Conservation (phyloP, 2,888 invertebrate species). For the Chromoteleia sp. region DNA sequence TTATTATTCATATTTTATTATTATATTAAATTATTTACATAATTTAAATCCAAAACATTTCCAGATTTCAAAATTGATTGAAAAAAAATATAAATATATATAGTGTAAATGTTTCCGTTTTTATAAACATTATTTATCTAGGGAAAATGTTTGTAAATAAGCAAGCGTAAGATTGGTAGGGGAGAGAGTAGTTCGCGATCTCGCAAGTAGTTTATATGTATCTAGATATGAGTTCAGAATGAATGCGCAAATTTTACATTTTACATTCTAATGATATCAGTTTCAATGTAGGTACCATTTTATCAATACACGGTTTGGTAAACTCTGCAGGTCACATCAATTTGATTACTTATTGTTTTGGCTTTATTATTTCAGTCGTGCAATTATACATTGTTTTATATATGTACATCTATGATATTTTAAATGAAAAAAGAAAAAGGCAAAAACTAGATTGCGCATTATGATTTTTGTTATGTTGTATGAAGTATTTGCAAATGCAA, state of each 20-base stretch:
- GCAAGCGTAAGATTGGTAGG: slow-evolving; percentile 52
- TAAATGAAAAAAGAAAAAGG: slow-evolving; percentile 1
- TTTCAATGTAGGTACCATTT: not conserved
- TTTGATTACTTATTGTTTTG: not conserved
- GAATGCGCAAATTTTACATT: slow-evolving; percentile 21
- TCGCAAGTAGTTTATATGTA: slow-evolving; percentile 5
- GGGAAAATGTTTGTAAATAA: slow-evolving; percentile 57
- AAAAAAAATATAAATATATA: not conserved
- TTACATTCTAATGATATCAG: too few species aligned
- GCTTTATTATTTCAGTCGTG: not conserved
- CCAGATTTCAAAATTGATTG: slow-evolving; percentile 30
- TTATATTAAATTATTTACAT: too few species aligned
- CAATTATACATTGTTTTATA: slow-evolving; percentile 5
- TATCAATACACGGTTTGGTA: not conserved
- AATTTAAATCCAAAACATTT: slow-evolving; percentile 11
- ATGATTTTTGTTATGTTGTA: slow-evolving; percentile 20
- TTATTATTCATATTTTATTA: too few species aligned
- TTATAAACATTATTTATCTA: slow-evolving; percentile 43
- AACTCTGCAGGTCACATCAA: not conserved
- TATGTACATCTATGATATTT: slow-evolving; percentile 1
- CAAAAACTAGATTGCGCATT: slow-evolving; percentile 10
- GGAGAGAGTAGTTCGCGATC: slow-evolving; percentile 31
- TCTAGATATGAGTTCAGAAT: slow-evolving; percentile 13
- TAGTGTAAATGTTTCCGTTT: slow-evolving; percentile 42
- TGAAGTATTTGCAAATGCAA: slow-evolving; percentile 28